phyloP scores from a whole-genome alignment of 2,888 invertebrate species.

The Ellobium chinense region DNA sequence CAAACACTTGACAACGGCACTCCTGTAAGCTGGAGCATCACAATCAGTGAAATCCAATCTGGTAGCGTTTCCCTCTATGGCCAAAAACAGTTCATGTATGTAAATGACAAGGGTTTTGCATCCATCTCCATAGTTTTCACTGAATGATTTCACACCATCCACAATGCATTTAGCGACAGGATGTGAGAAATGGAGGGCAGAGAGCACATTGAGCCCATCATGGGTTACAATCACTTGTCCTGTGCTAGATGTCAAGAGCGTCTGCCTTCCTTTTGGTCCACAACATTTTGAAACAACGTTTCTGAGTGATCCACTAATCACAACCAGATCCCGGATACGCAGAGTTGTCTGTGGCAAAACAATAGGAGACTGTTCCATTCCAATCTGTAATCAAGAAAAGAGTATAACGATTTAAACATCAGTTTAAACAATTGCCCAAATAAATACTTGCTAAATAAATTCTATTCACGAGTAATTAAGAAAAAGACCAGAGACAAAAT shows the following conservation, averaged over 20 bases:
- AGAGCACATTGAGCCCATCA: slow-evolving; percentile 61
- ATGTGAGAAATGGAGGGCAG: slow-evolving; percentile 61
- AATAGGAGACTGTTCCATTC: not conserved
- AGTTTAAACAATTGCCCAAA: too few relatives aligned
- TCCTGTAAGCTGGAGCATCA: not conserved
- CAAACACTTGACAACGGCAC: slow-evolving; percentile 9
- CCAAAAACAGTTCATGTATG: slow-evolving; percentile 48
- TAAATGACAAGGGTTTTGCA: slow-evolving; percentile 61
- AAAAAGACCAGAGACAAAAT: too few relatives aligned
- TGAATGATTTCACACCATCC: slow-evolving; percentile 50
- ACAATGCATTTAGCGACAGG: slow-evolving; percentile 62
- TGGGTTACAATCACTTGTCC: slow-evolving; percentile 53
- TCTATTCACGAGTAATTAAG: too few relatives aligned
- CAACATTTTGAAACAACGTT: slow-evolving; percentile 55
- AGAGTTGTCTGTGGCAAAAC: not conserved
- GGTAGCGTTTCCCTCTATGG: slow-evolving; percentile 19
- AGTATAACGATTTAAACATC: too few relatives aligned
- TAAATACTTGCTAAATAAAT: too few relatives aligned
- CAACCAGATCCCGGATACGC: slow-evolving; percentile 18
- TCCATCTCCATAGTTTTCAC: slow-evolving; percentile 54
- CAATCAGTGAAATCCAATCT: not conserved
- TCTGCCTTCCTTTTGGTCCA: slow-evolving; percentile 64
- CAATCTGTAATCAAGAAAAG: too few relatives aligned
- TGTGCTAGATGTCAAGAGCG: slow-evolving; percentile 61
- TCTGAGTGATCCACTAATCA: slow-evolving; percentile 42